Percentiles rank a stretch among this genome's conserved stretches.
Conservation (phyloP, 1,140 invertebrate species). For the Lordiphosa mommai region DNA sequence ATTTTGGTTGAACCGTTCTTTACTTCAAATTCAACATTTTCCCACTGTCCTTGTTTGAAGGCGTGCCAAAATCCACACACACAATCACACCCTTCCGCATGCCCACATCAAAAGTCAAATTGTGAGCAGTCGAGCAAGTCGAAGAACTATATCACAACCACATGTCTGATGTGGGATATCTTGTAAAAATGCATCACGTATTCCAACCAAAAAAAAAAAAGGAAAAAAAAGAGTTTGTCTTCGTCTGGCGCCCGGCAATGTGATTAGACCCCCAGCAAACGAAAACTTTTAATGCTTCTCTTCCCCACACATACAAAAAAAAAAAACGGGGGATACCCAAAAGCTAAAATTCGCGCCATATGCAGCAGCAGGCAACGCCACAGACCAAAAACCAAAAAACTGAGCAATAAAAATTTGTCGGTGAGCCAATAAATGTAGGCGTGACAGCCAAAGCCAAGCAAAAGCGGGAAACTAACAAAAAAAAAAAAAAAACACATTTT, state of each 20-base stretch:
- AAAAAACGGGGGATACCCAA: slow-evolving; percentile 10
- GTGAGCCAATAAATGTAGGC: slow-evolving; percentile 67
- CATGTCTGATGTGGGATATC: slow-evolving; percentile 16
- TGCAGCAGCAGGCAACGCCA: slow-evolving; percentile 29
- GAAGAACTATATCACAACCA: slow-evolving; percentile 45
- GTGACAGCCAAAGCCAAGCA: slow-evolving; percentile 2
- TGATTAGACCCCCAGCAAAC: slow-evolving; percentile 61
- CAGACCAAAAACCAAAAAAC: slow-evolving; percentile 42
- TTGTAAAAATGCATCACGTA: slow-evolving; percentile 71
- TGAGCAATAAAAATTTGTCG: slow-evolving; percentile 74
- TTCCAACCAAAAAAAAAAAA: slow-evolving; percentile 16
- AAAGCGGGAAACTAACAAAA: background rate
- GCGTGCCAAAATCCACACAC: slow-evolving; percentile 25
- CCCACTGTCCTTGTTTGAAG: slow-evolving; percentile 42
- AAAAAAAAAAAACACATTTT: slow-evolving; percentile 50
- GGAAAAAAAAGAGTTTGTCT: slow-evolving; percentile 22
- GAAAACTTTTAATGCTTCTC: slow-evolving; percentile 40
- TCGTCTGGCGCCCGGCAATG: slow-evolving; percentile 48
- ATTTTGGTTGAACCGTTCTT: too few relatives aligned
- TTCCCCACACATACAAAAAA: background rate
- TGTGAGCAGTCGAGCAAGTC: slow-evolving; percentile 44
- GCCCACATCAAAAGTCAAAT: slow-evolving; percentile 67
- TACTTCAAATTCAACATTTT: slow-evolving; percentile 1
- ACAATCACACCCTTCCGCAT: slow-evolving; percentile 11
- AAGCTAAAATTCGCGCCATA: slow-evolving; percentile 40